Evolutionary conservation across 2,113 vertebrate genomes (phyloP).

Genomic region (Trachemys scripta): DNA sequence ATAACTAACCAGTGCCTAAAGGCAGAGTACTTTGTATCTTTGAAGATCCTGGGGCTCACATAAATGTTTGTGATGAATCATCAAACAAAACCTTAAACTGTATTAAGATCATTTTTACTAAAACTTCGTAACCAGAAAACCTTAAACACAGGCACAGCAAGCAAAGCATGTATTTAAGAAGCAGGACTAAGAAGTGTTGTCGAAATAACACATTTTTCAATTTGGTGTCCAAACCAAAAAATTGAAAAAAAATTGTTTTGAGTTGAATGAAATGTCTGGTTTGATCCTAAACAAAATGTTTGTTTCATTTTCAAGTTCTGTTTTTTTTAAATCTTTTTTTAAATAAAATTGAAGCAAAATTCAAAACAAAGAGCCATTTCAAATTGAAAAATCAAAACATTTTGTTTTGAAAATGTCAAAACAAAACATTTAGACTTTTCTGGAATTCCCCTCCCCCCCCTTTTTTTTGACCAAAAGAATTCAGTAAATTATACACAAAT

Average conservation of each 20-base stretch:
- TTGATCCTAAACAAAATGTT: not conserved
- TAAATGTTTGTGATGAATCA: not conserved
- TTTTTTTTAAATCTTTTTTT: not conserved
- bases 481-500: not conserved
- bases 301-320: not conserved
- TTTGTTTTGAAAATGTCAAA: not conserved
- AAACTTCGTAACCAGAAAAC: not conserved
- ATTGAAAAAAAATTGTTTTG: not conserved
- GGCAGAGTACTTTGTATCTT: not conserved
- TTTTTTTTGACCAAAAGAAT: not conserved
- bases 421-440: not conserved
- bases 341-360: not conserved
- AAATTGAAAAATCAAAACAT: not conserved
- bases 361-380: not conserved
- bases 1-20: not conserved
- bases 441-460: not conserved
- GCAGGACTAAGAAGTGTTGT: not conserved
- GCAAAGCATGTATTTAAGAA: not conserved
- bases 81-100: not conserved
- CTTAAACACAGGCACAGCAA: accelerated
- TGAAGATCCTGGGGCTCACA: not conserved
- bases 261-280: not conserved
- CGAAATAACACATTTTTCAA: not conserved
- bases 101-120: not conserved
- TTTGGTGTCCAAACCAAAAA: not conserved